Evolutionary conservation across 2,888 invertebrate species (phyloP).

Genomic region (Chrysodeixis includens): DNA sequence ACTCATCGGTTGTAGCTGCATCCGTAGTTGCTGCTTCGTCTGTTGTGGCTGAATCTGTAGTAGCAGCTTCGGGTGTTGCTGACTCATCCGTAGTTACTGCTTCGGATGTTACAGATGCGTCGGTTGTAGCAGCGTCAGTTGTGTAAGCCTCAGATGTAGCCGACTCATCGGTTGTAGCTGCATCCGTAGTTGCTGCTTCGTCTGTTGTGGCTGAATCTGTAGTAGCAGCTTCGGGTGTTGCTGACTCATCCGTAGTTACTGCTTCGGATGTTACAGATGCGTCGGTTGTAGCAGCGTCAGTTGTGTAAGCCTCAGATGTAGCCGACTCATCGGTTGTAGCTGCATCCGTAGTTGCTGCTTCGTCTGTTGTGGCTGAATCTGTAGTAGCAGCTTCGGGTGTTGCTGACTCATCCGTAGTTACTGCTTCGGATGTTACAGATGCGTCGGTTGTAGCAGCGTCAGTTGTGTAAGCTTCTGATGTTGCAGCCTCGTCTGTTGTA

Average conservation of each 20-base stretch:
- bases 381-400: background rate
- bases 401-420: background rate
- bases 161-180: background rate
- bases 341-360: background rate
- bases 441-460: background rate
- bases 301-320: background rate
- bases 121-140: background rate
- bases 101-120: background rate
- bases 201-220: background rate
- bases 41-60: background rate
- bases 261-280: background rate
- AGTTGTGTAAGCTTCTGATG: background rate
- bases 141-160: background rate
- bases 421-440: slow-evolving; percentile 1
- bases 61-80: background rate
- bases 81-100: background rate
- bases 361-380: background rate
- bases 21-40: too few species aligned
- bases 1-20: background rate
- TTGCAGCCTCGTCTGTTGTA: background rate
- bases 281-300: background rate
- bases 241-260: background rate
- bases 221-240: background rate
- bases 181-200: background rate
- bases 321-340: background rate